phyloP scores from a whole-genome alignment of 2,113 vertebrate genomes.

The Genyomyrus donnyi region DNA sequence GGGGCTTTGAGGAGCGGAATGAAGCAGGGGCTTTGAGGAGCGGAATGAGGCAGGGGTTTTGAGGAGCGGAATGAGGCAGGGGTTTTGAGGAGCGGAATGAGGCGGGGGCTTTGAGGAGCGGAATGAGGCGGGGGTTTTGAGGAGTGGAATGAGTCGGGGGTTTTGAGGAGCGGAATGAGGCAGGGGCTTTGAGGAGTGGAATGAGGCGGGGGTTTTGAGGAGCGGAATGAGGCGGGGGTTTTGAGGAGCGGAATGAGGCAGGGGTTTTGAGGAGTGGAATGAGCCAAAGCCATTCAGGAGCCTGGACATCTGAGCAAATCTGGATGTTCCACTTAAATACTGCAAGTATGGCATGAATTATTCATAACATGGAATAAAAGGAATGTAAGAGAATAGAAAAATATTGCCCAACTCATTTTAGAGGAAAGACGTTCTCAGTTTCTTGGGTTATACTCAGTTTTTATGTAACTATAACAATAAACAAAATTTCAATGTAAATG shows the following conservation, averaged over 20 bases:
- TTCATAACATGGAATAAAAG: background rate
- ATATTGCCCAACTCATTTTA: background rate
- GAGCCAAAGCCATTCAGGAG: background rate
- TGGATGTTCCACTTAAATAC: background rate
- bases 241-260: background rate
- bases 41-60: background rate
- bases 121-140: constrained; percentile 24
- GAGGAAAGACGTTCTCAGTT: background rate
- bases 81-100: constrained; percentile 24
- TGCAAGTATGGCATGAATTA: background rate
- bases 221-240: background rate
- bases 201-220: constrained; percentile 22
- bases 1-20: constrained; percentile 25
- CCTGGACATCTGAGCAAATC: background rate
- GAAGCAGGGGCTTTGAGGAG: constrained; percentile 24
- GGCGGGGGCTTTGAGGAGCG: background rate
- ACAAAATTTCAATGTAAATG: background rate
- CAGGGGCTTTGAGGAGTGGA: background rate
- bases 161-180: constrained; percentile 20
- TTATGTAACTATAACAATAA: background rate
- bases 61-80: background rate
- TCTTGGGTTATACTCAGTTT: background rate
- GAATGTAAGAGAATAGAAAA: background rate
- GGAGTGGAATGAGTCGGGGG: constrained; percentile 11
- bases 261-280: constrained; percentile 28